phyloP scores from a whole-genome alignment of 2,113 vertebrate genomes.

The Brachionichthys hirsutus region DNA sequence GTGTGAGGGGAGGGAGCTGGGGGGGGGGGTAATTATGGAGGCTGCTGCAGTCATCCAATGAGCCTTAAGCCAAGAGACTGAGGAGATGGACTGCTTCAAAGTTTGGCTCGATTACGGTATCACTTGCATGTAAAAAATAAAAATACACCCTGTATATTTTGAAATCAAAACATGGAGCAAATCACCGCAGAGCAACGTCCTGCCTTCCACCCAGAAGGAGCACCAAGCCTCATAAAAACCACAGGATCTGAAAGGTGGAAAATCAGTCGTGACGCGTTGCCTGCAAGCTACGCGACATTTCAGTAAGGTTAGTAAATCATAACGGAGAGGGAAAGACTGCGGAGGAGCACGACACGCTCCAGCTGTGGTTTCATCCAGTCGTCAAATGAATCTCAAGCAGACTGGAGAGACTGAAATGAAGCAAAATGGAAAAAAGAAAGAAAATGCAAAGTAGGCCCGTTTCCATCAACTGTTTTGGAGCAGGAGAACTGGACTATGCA shows the following conservation, averaged over 20 bases:
- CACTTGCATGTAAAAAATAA: conserved; percentile 7
- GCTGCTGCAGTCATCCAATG: conserved; percentile 34
- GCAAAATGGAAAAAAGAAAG: too few relatives aligned
- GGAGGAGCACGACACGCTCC: background rate
- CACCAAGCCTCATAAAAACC: background rate
- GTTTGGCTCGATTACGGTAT: conserved; percentile 17
- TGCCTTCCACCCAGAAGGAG: background rate
- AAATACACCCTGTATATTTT: background rate
- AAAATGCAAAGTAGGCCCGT: too few relatives aligned
- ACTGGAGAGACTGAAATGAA: too few relatives aligned
- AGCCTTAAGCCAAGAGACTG: conserved; percentile 30
- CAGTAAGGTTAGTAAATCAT: conserved; percentile 1
- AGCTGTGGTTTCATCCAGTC: too few relatives aligned
- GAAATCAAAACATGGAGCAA: too few relatives aligned
- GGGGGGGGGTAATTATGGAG: conserved; percentile 47
- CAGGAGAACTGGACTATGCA: too few relatives aligned
- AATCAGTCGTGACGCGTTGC: background rate
- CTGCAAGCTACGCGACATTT: background rate
- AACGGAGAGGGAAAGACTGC: background rate
- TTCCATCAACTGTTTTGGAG: too few relatives aligned
- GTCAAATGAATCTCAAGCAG: too few relatives aligned
- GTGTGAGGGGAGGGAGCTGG: conserved; percentile 42
- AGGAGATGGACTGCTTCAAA: conserved; percentile 16
- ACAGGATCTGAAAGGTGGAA: background rate
- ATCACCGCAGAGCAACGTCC: background rate